A percentile compares a stretch with the other conserved stretches of the same genome.
Conservation (phyloP, 2,888 invertebrate genomes). For the Podabrus alpinus region DNA sequence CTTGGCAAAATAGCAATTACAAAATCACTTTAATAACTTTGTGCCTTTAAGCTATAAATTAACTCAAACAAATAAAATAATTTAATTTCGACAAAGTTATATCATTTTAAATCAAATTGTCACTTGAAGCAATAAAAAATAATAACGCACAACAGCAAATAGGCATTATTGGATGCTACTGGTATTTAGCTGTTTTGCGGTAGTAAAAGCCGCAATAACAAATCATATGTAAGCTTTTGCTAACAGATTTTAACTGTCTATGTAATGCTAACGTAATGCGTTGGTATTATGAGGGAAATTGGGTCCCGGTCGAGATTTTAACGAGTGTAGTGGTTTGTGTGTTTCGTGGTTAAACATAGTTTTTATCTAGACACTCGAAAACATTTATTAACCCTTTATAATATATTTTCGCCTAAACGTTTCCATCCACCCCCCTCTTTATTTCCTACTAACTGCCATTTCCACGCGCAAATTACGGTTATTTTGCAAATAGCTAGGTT, state of each 20-base stretch:
- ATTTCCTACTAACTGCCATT: neutral
- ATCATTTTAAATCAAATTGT: slow-evolving; percentile 18
- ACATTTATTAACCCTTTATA: neutral
- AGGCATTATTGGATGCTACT: slow-evolving; percentile 22
- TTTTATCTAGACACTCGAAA: slow-evolving; percentile 36
- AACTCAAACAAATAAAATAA: slow-evolving; percentile 31
- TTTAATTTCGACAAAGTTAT: slow-evolving; percentile 16
- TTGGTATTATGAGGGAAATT: slow-evolving; percentile 54
- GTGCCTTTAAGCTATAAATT: slow-evolving; percentile 23
- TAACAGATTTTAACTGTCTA: slow-evolving; percentile 57
- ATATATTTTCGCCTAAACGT: neutral
- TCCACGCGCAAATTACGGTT: neutral
- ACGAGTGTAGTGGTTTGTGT: slow-evolving; percentile 51
- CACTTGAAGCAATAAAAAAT: slow-evolving; percentile 12
- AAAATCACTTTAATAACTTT: neutral
- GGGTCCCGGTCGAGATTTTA: slow-evolving; percentile 53
- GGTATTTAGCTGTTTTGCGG: slow-evolving; percentile 47
- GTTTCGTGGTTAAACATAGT: slow-evolving; percentile 47
- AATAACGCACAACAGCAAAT: slow-evolving; percentile 13
- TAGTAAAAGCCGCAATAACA: slow-evolving; percentile 54
- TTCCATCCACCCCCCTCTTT: neutral
- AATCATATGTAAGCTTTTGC: slow-evolving; percentile 57
- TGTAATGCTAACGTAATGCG: slow-evolving; percentile 56
- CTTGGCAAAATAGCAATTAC: slow-evolving; percentile 7
- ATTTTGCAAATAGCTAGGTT: neutral